Evolutionary conservation across 1,140 invertebrate genomes (phyloP).

Genomic region (Armadillidium nasatum): DNA sequence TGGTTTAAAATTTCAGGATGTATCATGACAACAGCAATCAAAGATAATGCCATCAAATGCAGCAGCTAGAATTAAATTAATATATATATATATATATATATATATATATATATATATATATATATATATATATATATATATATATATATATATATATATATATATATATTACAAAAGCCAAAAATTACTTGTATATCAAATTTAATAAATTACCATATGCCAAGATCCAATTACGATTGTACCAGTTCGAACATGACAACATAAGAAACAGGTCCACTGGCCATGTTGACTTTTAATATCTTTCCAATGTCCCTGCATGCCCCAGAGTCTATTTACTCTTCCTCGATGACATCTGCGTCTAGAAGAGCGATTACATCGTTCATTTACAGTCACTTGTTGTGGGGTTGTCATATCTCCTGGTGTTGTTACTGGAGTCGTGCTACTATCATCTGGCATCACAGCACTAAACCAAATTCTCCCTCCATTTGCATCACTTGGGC

Average conservation of each 20-base stretch:
- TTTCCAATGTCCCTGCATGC: not conserved
- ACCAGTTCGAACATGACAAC: conserved; percentile 74
- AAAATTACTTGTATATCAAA: too few species aligned
- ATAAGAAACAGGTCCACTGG: conserved; percentile 69
- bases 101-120: too few species aligned
- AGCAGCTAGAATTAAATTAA: conserved; percentile 57
- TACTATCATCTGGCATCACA: not conserved
- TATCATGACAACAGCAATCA: conserved; percentile 64
- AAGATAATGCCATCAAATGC: conserved; percentile 64
- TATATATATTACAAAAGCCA: too few species aligned
- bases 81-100: too few species aligned
- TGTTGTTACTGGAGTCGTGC: not conserved
- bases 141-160: too few species aligned
- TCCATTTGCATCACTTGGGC: not conserved
- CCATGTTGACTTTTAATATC: conserved; percentile 32
- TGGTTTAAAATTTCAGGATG: not conserved
- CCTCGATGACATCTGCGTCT: not conserved
- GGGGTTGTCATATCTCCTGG: not conserved
- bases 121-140: too few species aligned
- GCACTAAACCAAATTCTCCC: conserved; percentile 7
- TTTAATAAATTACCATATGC: conserved; percentile 63
- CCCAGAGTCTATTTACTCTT: not conserved
- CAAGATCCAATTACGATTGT: conserved; percentile 73
- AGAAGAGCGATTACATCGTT: not conserved
- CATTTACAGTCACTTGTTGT: not conserved